Evolutionary conservation across 2,113 vertebrate species (phyloP).

Genomic region (Serilophus lunatus): DNA sequence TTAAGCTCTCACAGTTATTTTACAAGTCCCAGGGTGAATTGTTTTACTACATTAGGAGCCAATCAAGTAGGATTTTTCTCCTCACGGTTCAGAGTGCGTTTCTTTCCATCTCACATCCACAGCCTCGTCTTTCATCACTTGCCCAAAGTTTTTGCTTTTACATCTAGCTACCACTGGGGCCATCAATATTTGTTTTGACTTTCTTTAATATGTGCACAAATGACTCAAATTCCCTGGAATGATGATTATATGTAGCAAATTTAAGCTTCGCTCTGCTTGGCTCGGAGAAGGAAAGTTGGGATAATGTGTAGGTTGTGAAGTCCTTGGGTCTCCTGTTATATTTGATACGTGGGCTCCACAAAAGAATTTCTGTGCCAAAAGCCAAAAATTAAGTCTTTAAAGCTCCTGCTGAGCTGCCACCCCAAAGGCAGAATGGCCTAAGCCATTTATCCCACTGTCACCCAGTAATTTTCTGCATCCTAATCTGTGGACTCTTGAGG

Average conservation of each 20-base stretch:
- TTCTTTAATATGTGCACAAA: neutral
- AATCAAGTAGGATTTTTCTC: constrained; percentile 31
- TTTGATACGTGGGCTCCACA: neutral
- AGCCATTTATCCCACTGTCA: neutral
- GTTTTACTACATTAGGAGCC: constrained; percentile 6
- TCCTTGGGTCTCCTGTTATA: neutral
- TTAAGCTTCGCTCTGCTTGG: neutral
- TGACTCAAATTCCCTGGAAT: neutral
- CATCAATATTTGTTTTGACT: neutral
- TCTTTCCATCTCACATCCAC: neutral
- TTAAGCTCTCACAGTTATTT: constrained; percentile 29
- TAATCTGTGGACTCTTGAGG: neutral
- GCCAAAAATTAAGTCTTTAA: neutral
- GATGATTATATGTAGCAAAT: neutral
- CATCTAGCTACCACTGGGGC: neutral
- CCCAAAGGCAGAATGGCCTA: neutral
- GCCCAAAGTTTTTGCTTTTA: neutral
- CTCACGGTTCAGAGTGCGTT: constrained; percentile 3
- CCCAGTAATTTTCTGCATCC: neutral
- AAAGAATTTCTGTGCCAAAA: neutral
- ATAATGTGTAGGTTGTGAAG: neutral
- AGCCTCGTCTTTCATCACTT: neutral
- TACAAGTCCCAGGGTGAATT: neutral
- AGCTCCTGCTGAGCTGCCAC: constrained; percentile 5
- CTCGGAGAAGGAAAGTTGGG: neutral